Base-by-base conservation (phyloP, 2,113 vertebrate genomes). In the Thalassoma bifasciatum region DNA sequence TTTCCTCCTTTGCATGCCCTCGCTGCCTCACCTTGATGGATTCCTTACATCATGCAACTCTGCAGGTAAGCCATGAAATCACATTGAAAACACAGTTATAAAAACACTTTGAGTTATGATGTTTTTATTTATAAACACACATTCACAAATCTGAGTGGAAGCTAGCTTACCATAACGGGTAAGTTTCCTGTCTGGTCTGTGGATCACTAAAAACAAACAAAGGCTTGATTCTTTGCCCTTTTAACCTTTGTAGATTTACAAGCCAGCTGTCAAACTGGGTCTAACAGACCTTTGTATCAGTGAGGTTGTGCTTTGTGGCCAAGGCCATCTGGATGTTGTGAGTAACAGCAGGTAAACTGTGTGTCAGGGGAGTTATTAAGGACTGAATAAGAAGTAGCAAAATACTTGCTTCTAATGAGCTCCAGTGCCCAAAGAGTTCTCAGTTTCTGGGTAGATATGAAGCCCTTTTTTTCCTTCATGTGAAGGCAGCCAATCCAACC, bases 61-160 rank as follows among this genome's bases (percentile, higher is more conserved):
- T 81, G 82, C 82, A 92, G 90, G 90, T 92, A 89, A 90, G 88
- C 63, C 50, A n/a, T 23, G 11, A 47, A 79, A 66, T 75, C 54
- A 76, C 21, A 13, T 11, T 5, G 17, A 44, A 13, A 11, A 4
- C 5, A 36, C 50, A 63, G 21, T 52, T 47, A 16, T 49, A 44
- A 46, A 17, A 46, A 2, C 17, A 17, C 5, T 17, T 54, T 13
- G 17, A 8, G 17, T 34, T 19, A n/a, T 30, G 19, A 26, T 26
- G 56, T 19, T 46, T 46, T 14, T 49, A 24, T 14, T 23, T 10
- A 49, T 3, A 22, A 51, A 8, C 23, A 47, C 40, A 47, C 4
- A 24, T 65, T 17, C 47, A 57, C 52, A 30, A 19, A 34, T 49
- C 50, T 19, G 19, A 23, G 58, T 23, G 38, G 37, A 19, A 42